These are phyloP conservation scores for Pollachius pollachius DNA, from an alignment of 2,113 vertebrate species.

Conservation along the genomic window DNA sequence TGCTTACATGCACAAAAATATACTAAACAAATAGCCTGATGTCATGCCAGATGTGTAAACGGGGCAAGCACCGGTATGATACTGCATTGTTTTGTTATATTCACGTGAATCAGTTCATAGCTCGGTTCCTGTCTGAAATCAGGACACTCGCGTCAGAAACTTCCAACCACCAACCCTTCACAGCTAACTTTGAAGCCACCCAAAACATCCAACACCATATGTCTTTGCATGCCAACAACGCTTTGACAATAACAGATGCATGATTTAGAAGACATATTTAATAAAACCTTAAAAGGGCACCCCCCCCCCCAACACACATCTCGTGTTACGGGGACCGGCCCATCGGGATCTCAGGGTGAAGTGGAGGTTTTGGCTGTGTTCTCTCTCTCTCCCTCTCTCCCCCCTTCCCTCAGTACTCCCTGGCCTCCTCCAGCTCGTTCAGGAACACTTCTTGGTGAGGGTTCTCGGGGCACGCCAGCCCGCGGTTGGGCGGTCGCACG, in stretches of 20 bases:
- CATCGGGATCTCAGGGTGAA: constrained; percentile 38
- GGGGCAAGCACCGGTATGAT: constrained; percentile 46
- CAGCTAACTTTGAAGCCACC: constrained; percentile 14
- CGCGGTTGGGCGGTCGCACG: constrained; percentile 86
- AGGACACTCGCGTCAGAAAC: constrained; percentile 36
- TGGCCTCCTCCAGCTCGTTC: constrained; percentile 88
- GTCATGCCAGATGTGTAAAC: constrained; percentile 50
- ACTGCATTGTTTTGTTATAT: constrained; percentile 29
- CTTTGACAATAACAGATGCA: constrained; percentile 15
- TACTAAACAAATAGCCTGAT: constrained; percentile 30
- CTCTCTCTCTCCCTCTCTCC: constrained; percentile 90
- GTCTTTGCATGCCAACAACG: constrained; percentile 12
- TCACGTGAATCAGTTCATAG: constrained; percentile 19
- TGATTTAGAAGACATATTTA: constrained; percentile 25
- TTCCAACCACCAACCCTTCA: constrained; percentile 34
- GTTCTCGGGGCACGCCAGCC: constrained; percentile 79
- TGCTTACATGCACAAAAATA: constrained; percentile 34
- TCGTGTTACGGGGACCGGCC: constrained; percentile 46
- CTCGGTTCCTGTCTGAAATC: constrained; percentile 25
- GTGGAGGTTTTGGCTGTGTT: constrained; percentile 49
- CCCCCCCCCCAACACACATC: not conserved
- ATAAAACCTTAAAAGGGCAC: not conserved
- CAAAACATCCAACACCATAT: constrained; percentile 27
- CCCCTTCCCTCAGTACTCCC: constrained; percentile 88
- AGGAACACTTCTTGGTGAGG: constrained; percentile 83